Conservation (phyloP, 1,140 invertebrate species). For the Adoxophyes honmai region DNA sequence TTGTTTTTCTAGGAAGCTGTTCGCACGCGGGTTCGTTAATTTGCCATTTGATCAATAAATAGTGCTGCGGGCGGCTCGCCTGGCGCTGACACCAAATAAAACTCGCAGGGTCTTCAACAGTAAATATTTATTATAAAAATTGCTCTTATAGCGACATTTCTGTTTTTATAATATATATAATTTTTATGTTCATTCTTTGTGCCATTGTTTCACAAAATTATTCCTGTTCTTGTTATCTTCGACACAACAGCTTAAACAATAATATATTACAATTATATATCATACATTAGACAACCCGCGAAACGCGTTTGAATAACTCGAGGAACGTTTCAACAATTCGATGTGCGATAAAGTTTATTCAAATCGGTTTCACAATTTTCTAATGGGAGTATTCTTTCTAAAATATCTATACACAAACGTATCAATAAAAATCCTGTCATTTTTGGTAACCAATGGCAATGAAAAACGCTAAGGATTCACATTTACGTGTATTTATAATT, state of each 20-base stretch:
- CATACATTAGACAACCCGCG: constrained; percentile 56
- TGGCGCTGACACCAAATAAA: constrained; percentile 33
- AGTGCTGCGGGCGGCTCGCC: neutral
- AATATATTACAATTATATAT: constrained; percentile 73
- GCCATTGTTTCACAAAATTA: constrained; percentile 77
- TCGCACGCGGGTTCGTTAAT: constrained; percentile 5
- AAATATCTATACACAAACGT: constrained; percentile 70
- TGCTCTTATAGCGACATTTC: constrained; percentile 76
- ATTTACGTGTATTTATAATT: constrained; percentile 64
- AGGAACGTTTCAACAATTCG: constrained; percentile 72
- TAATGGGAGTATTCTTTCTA: constrained; percentile 66
- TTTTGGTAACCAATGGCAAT: constrained; percentile 76
- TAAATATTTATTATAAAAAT: constrained; percentile 78
- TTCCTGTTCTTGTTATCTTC: constrained; percentile 76
- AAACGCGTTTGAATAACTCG: constrained; percentile 60
- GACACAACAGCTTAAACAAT: constrained; percentile 75
- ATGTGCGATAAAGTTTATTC: constrained; percentile 58
- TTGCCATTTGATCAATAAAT: constrained; percentile 11
- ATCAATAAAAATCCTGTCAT: constrained; percentile 74
- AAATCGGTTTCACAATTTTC: constrained; percentile 53
- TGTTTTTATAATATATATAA: constrained; percentile 76
- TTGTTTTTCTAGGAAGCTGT: neutral
- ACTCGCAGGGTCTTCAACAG: constrained; percentile 65
- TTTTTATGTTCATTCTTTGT: constrained; percentile 76
- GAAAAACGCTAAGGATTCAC: constrained; percentile 67